These are phyloP conservation scores for Hesperia comma DNA, from an alignment of 2,888 invertebrate species.

Conservation along the genomic window DNA sequence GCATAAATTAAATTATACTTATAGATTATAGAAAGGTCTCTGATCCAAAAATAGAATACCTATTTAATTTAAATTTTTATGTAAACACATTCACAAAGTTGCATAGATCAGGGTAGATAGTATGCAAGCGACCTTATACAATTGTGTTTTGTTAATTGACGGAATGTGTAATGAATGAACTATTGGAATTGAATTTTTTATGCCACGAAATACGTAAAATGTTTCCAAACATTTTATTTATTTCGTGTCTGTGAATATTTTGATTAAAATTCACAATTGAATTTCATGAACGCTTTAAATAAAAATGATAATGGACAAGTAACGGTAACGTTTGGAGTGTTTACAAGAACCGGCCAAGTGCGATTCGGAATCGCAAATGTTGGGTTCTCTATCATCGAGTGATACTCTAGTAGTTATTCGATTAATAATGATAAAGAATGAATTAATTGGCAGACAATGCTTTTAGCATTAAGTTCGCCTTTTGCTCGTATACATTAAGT, in stretches of 20 bases:
- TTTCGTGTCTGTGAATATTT: constrained; percentile 24
- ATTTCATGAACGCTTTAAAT: not conserved
- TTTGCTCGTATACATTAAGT: no score
- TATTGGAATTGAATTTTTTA: constrained; percentile 33
- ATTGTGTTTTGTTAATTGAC: constrained; percentile 30
- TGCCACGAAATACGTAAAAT: constrained; percentile 17
- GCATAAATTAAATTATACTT: no score
- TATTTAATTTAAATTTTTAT: no score
- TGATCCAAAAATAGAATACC: no score
- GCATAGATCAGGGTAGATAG: not conserved
- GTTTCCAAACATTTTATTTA: constrained; percentile 18
- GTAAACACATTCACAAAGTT: no score
- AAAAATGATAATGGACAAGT: not conserved
- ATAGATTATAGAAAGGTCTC: no score
- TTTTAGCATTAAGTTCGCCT: no score
- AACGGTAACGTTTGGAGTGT: not conserved
- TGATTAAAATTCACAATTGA: not conserved
- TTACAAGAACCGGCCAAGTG: not conserved
- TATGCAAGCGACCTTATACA: constrained; percentile 1
- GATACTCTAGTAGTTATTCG: no score
- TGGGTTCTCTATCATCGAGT: no score
- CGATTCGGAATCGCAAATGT: no score
- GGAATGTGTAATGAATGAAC: constrained; percentile 36
- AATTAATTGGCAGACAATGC: no score
- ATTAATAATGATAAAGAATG: no score